Base-by-base conservation (phyloP, 1,140 invertebrate genomes). In the Drosophila tsacasi region DNA sequence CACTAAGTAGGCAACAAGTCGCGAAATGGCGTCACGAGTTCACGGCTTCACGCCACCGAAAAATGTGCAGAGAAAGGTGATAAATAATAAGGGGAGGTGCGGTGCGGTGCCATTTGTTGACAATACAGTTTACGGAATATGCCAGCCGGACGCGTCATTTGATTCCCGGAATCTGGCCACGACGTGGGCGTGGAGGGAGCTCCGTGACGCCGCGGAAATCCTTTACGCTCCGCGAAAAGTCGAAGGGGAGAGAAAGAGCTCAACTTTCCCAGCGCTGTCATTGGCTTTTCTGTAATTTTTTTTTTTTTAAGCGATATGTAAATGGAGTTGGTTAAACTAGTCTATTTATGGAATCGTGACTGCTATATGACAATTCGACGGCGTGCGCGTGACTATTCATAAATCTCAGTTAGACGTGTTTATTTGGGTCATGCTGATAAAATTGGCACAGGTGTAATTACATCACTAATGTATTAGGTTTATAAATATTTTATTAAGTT, bases 1-100 rank as follows among this genome's bases (percentile, higher is more conserved):
- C 19, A 25, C 55, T 64, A 76, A 83, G 71, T 83, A 79, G 83
- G 76, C 83, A 82, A 74, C 78, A 78, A 81, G 82, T 74, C 63
- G 27, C 25, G 52, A 67, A 67, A 25, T 23, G 71, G 62, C 80
- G 80, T 83, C 80, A 83, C 55, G 44, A 39, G 25, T 27, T 39
- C 42, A 19, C 9, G 39, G 19, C 13, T 74, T 61, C 23, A 7
- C 39, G 23, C 30, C 15, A 32, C 37, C 21, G 12, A 46, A 23
- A 50, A 39, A 47, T 25, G 40, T 52, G 21, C 27, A 60, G 35
- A 12, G 2, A 40, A 57, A 47, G 30, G 44, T 46, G 40, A 52
- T 63, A 49, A 46, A 55, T 71, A 57, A 47, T 68, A 23, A 9
- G 44, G 42, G 10, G 35, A 9, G 27, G 19, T 30, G 37, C 9